Evolutionary conservation across 2,113 vertebrate genomes (phyloP), one percentile per base, ranked within the genome.

Genomic region (Chloebia gouldiae): DNA sequence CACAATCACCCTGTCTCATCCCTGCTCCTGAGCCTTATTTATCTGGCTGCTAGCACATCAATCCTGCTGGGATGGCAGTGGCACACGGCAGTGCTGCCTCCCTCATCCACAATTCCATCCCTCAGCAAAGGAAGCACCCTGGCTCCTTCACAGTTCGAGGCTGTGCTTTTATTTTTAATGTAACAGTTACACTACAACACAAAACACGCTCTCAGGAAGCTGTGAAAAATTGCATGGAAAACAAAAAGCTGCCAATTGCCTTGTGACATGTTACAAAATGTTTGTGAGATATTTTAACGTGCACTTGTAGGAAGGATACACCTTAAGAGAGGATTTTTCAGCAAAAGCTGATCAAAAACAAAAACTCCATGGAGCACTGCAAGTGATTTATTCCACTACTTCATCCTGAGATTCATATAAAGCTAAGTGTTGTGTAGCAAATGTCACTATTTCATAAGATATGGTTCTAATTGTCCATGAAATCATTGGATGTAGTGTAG

Each of bases 141-240:
- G 39, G 69, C 88, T 84, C 93, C 24, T 65, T 82, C 94, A 59
- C 80, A 88, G 71, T 45, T 51, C 23, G 8, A 87, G 88, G 77
- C 91, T 96, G 89, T 86, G 81, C 72, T 90, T 96, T 93, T 94
- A 69, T 89, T 94, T 95, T 79, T 44, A 64, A 56, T 72, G 39
- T 94, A 93, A 78, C 92, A 94, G 93, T 84, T 83, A 81, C 49
- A 6, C 65, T 59, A 5, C 47, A 94, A 63, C 84, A 92, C 87
- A 81, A 95, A 90, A 89, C 88, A 77, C 35, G 6, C 79, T 73
- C 77, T 47, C 10, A 23, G 73, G 31, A 93, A 92, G 81, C 95
- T 97, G 95, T 93, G 94, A 91, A 96, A 91, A 54, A 53, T 68
- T 80, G 86, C 42, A 20, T 33, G 0, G 25, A 40, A 92, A 97